Evolutionary conservation across 1,140 invertebrate species (phyloP), one percentile per base, ranked within the genome.

Genomic region (Catajapyx aquilonaris): DNA sequence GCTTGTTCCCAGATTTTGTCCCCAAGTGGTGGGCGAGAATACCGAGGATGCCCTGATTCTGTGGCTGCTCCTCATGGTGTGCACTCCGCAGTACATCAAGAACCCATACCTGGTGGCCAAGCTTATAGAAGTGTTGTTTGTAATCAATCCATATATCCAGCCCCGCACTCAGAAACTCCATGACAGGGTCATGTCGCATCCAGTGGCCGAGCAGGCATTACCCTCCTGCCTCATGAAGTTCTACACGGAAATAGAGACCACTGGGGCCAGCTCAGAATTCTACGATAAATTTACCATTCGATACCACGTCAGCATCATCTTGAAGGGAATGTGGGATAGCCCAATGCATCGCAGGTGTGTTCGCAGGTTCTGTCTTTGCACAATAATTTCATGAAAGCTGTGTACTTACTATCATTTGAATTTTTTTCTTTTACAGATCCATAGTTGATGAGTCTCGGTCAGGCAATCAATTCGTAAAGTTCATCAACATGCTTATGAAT

Each of bases 401-500:
- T 42, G 34, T 10, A 11, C 33, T 25, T 32, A 21, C 17, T 43
- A 39, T 36, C 20, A 40, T 15, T 35, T 23, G 13, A 35, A 39
- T 44, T 52, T 25, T 34, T 42, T 42, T 5, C 37, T n/a, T n/a
- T n/a, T n/a, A 39, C 38, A 20, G 40, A 42, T 17, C 44, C 41
- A 43, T 55, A 43, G 23, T n/a, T n/a, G n/a, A n/a, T n/a, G n/a
- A n/a, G n/a, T n/a, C n/a, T n/a, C 65, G 62, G 32, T 76, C 73
- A 36, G 83, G 83, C 7, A 84, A 84, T 44, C 83, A 95, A 55
- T 97, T 97, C 60, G 85, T 95, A 3, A 87, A 91, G 46, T 98
- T 97, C 54, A 76, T 96, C 20, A 98, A 98, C 56, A 96, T 97
- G 88, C 59, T 97, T 31, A 97, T 97, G 84, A 98, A 97, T 53